Conservation (phyloP, 1,140 invertebrate genomes). For the Apis dorsata region DNA sequence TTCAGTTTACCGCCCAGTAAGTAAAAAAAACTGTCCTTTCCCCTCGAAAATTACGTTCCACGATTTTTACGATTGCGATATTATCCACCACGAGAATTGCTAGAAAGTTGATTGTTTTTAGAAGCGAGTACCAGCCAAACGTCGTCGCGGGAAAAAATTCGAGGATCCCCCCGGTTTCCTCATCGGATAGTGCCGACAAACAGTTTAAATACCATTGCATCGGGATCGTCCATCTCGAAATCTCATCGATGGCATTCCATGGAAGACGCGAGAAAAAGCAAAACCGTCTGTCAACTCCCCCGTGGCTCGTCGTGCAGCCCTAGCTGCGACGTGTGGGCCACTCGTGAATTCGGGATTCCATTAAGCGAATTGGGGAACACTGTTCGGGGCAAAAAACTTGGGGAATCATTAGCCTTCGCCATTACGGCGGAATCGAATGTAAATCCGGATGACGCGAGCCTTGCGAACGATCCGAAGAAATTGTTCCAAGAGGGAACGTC, state of each 20-base stretch:
- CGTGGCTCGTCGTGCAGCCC: conserved; percentile 69
- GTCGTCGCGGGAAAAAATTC: conserved; percentile 75
- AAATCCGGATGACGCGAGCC: conserved; percentile 61
- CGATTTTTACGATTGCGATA: too few relatives aligned
- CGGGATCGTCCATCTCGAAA: conserved; percentile 45
- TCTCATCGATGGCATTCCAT: conserved; percentile 82
- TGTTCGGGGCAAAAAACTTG: conserved; percentile 55
- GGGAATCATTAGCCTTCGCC: conserved; percentile 55
- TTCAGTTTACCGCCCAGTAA: conserved; percentile 82
- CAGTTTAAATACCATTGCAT: conserved; percentile 81
- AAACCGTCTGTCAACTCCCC: conserved; percentile 51
- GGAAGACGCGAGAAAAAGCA: conserved; percentile 81
- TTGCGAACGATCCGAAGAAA: conserved; percentile 63
- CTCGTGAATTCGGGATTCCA: conserved; percentile 75
- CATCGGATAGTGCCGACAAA: conserved; percentile 85
- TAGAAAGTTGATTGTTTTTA: background rate
- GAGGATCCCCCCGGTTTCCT: conserved; percentile 86
- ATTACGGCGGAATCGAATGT: conserved; percentile 63
- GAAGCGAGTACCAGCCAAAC: conserved; percentile 67
- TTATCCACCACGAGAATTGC: too few relatives aligned
- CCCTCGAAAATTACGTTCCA: too few relatives aligned
- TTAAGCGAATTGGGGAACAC: conserved; percentile 73
- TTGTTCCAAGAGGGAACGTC: conserved; percentile 61
- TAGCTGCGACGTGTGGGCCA: conserved; percentile 78
- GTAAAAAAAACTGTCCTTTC: conserved; percentile 22